phyloP scores from a whole-genome alignment of 92 coral and sea anemone genomes.

The Micromussa lordhowensis region DNA sequence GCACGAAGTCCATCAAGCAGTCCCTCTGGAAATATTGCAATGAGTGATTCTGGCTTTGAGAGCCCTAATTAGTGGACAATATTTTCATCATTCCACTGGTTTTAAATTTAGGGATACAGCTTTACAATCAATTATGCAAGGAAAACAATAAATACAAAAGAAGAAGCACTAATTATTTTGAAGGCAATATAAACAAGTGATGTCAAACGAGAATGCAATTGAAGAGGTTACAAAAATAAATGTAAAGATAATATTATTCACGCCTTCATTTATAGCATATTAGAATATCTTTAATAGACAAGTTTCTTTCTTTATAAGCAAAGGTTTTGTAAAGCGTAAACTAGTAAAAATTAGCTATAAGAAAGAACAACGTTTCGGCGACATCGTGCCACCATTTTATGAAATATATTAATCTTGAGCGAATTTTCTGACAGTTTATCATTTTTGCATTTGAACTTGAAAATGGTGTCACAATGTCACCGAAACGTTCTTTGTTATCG shows the following conservation, averaged over 20 bases:
- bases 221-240: background rate
- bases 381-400: no score
- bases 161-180: no score
- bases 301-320: no score
- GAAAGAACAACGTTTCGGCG: no score
- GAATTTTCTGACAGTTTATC: no score
- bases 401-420: no score
- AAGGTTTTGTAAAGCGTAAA: no score
- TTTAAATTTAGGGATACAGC: background rate
- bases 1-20: constrained; percentile 50
- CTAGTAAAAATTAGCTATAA: no score
- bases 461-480: no score
- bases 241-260: background rate
- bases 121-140: background rate
- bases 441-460: no score
- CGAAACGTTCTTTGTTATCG: no score
- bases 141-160: background rate
- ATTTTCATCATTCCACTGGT: no score
- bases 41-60: constrained; percentile 44
- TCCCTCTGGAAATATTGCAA: constrained; percentile 34
- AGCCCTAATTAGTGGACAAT: background rate
- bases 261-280: background rate
- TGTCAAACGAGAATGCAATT: background rate
- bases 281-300: background rate
- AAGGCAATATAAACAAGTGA: background rate